Evolutionary conservation across 2,888 invertebrate genomes (phyloP), one percentile per base, ranked within the genome.

Genomic region (Caenorhabditis sp.): DNA sequence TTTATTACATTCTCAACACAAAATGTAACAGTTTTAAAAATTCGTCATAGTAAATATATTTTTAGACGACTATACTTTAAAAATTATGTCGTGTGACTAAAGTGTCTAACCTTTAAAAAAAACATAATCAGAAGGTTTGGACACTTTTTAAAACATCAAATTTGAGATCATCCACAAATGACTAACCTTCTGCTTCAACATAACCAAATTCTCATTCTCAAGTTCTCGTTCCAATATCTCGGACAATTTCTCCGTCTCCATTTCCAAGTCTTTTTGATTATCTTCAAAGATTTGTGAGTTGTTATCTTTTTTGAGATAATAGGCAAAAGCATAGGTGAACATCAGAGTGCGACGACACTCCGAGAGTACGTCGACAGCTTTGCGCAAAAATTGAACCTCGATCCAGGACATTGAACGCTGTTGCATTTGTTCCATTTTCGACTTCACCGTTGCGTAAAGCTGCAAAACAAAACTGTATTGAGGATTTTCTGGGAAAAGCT

Each of bases 371-470:
- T 90, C 90, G 20, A 90, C 90, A 67, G 97, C 97, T 89, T 95
- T 94, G 90, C 94, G 94, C 86, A 99, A 91, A 90, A 97, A 99
- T 91, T 99, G 97, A 75, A 82, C 96, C 92, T 99, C 97, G 87
- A 97, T 97, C 97, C 97, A 99, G 82, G 95, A 95, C 96, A 97
- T 97, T 89, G 95, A 95, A 89, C 95, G 95, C 88, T 95, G 95
- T 89, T 99, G 97, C 97, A 99, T 97, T 90, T 96, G 96, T 89
- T 97, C 96, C 97, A 99, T 97, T 91, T 97, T 97, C 89, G 93
- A 93, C 89, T 95, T 95, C 70, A 97, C 94, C 72, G 94, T 93
- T 8, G 95, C 94, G 90, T 97, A 96, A 68, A 97, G 91, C 91
- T 90, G 82, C 12, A 62, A 80, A 80, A n/a, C n/a, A n/a, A n/a